These are phyloP conservation scores for Chrysotoxum bicinctum DNA, from an alignment of 2,888 invertebrate genomes.

Conservation along the genomic window DNA sequence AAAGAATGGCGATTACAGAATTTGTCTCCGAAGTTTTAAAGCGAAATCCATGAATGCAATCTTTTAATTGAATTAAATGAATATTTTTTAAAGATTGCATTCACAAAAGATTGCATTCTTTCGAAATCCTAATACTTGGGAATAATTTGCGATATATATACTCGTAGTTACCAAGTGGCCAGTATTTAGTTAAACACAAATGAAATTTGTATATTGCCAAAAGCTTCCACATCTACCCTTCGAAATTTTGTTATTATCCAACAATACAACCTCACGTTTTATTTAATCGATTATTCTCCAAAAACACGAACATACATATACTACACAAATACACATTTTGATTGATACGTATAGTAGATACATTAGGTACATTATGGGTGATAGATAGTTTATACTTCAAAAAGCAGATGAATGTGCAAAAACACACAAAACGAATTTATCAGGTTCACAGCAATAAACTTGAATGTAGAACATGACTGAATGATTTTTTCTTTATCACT, in stretches of 20 bases:
- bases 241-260: background rate
- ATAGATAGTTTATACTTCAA: background rate
- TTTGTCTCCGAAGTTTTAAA: too few relatives aligned
- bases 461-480: constrained; percentile 13
- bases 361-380: background rate
- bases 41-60: too few relatives aligned
- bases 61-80: too few relatives aligned
- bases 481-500: constrained; percentile 4
- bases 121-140: too few relatives aligned
- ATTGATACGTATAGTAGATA: background rate
- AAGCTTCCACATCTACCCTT: too few relatives aligned
- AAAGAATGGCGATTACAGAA: too few relatives aligned
- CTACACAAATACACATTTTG: background rate
- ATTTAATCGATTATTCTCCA: background rate
- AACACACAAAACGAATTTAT: background rate
- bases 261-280: background rate
- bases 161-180: too few relatives aligned
- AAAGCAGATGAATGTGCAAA: constrained; percentile 13
- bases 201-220: too few relatives aligned
- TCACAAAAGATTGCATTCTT: too few relatives aligned
- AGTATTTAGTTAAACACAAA: too few relatives aligned
- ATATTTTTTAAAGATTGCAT: too few relatives aligned
- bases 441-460: constrained; percentile 13
- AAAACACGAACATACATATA: background rate
- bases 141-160: too few relatives aligned